Conservation (phyloP, 1,140 invertebrate species). For the Anastrepha obliqua region DNA sequence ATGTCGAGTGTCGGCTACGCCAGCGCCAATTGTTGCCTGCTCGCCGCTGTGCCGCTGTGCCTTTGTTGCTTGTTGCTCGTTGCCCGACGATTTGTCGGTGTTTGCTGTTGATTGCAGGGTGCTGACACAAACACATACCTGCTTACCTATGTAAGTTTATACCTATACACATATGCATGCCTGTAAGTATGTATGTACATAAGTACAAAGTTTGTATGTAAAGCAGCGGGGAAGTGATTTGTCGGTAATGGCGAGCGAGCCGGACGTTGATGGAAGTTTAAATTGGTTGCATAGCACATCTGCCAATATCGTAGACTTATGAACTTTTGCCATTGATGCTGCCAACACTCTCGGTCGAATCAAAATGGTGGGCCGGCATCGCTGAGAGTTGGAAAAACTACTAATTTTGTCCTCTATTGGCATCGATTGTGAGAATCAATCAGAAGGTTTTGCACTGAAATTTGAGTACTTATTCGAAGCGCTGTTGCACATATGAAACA, state of each 20-base stretch:
- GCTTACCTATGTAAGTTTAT: too few relatives aligned
- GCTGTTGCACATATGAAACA: not conserved
- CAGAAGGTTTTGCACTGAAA: too few relatives aligned
- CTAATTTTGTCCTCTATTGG: too few relatives aligned
- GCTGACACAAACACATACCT: not conserved
- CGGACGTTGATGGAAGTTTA: slow-evolving; percentile 31
- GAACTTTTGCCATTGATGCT: slow-evolving; percentile 46
- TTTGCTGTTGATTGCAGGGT: slow-evolving; percentile 47
- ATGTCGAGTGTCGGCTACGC: not conserved
- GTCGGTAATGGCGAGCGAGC: slow-evolving; percentile 30
- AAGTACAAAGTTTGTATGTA: not conserved
- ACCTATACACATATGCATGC: not conserved
- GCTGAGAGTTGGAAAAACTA: not conserved
- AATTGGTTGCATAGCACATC: slow-evolving; percentile 25
- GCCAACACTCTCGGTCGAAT: not conserved
- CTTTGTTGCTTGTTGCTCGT: not conserved
- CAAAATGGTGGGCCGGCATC: not conserved
- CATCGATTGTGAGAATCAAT: too few relatives aligned
- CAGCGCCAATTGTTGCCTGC: not conserved
- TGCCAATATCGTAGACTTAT: slow-evolving; percentile 47
- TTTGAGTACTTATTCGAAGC: too few relatives aligned
- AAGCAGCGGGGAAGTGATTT: slow-evolving; percentile 54
- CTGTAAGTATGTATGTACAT: not conserved
- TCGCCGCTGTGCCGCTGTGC: not conserved
- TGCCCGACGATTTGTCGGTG: not conserved